A percentile compares a stretch with the other conserved stretches of the same genome.
phyloP scores from a whole-genome alignment of 2,797 vertebrate species.

The Antennarius maculatus region DNA sequence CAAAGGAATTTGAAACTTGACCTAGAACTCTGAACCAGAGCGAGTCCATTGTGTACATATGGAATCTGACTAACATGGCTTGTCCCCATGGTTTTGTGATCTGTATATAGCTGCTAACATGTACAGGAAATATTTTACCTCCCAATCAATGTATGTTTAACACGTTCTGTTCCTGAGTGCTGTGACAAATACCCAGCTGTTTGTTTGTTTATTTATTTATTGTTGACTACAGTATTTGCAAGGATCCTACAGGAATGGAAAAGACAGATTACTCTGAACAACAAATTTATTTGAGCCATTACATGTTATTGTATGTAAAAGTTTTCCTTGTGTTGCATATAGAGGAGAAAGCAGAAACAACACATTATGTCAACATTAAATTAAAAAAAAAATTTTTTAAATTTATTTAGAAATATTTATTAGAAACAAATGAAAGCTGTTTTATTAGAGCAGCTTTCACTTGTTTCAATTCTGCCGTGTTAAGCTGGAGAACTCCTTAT shows the following conservation, averaged over 20 bases:
- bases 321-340: neutral
- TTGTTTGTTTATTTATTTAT: slow-evolving; percentile 23
- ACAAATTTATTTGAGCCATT: neutral
- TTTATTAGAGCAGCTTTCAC: neutral
- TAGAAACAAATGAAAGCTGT: neutral
- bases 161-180: slow-evolving; percentile 24
- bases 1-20: slow-evolving; percentile 55
- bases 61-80: slow-evolving; percentile 50
- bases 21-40: slow-evolving; percentile 56
- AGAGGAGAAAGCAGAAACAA: slow-evolving; percentile 12
- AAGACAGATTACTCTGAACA: neutral
- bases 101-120: slow-evolving; percentile 64
- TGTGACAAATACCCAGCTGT: slow-evolving; percentile 36
- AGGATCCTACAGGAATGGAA: slow-evolving; percentile 15
- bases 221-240: slow-evolving; percentile 22
- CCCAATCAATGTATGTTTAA: slow-evolving; percentile 37
- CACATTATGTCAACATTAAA: neutral
- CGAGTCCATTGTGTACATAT: slow-evolving; percentile 32
- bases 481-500: no score
- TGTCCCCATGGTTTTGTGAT: slow-evolving; percentile 53
- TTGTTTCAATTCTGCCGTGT: neutral
- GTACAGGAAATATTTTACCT: slow-evolving; percentile 40
- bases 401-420: neutral
- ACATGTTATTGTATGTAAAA: neutral
- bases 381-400: no score